A percentile compares a stretch with the other conserved stretches of the same genome.
These are phyloP conservation scores for Vombatus ursinus DNA, from an alignment of 2,113 vertebrate genomes.

Conservation along the genomic window DNA sequence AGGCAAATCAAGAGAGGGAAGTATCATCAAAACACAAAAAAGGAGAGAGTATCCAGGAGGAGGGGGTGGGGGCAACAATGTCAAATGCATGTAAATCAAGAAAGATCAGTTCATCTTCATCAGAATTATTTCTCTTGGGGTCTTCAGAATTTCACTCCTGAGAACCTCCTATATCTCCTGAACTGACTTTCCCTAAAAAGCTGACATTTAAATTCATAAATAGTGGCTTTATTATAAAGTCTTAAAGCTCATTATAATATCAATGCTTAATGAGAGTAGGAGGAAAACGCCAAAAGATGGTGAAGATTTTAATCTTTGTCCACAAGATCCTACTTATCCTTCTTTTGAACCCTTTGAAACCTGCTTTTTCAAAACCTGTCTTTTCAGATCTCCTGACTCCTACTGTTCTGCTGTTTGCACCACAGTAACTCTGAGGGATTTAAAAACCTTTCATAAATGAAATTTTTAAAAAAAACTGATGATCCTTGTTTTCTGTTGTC, in stretches of 20 bases:
- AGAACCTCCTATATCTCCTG: background rate
- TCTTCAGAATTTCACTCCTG: background rate
- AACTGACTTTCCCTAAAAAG: conserved; percentile 2
- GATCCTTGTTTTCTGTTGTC: background rate
- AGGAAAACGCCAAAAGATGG: background rate
- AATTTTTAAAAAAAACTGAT: background rate
- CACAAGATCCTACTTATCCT: background rate
- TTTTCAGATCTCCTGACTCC: background rate
- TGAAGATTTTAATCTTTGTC: background rate
- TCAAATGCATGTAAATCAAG: background rate
- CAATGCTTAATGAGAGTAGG: background rate
- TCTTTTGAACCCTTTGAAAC: background rate
- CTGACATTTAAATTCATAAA: conserved; percentile 57
- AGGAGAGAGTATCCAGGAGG: background rate
- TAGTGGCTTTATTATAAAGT: conserved; percentile 36
- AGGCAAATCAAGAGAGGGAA: background rate
- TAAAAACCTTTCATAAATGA: background rate
- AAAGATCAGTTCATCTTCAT: background rate
- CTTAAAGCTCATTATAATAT: background rate
- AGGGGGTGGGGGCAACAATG: background rate
- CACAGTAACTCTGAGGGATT: background rate
- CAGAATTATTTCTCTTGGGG: background rate
- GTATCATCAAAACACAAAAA: background rate
- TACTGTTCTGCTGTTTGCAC: background rate
- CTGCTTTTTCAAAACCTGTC: background rate